These are phyloP conservation scores for Philereme transversata DNA, from an alignment of 2,888 invertebrate species.

Conservation along the genomic window DNA sequence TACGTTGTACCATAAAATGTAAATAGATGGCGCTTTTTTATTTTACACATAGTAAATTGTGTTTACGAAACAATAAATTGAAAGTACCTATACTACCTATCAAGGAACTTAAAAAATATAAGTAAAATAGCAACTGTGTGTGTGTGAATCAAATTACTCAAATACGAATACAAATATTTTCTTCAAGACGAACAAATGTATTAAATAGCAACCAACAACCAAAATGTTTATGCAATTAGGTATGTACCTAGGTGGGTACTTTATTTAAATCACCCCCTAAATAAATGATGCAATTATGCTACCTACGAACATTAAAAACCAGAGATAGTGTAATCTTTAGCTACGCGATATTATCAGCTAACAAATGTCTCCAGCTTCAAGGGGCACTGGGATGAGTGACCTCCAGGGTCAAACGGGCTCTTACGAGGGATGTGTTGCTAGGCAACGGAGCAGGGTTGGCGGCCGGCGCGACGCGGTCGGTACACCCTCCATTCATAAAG, in stretches of 20 bases:
- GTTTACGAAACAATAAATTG: no score
- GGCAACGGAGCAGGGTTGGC: slow-evolving; percentile 54
- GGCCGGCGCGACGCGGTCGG: slow-evolving; percentile 37
- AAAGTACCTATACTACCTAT: no score
- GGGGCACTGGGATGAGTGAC: slow-evolving; percentile 55
- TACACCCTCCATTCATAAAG: slow-evolving; percentile 58
- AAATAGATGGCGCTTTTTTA: no score
- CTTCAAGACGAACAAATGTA: no score
- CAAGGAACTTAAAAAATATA: no score
- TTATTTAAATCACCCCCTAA: neutral
- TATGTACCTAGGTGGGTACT: neutral
- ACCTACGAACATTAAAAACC: neutral
- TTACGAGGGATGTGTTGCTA: slow-evolving; percentile 60
- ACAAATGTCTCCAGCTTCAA: slow-evolving; percentile 39
- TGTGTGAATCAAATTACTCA: no score
- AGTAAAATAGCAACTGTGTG: no score
- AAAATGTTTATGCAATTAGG: no score
- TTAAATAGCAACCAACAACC: no score
- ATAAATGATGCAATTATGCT: neutral
- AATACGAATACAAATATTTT: no score
- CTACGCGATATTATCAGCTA: slow-evolving; percentile 34
- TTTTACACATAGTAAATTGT: no score
- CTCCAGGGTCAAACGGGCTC: slow-evolving; percentile 60
- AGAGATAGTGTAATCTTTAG: slow-evolving; percentile 2
- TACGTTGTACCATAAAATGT: no score